phyloP scores from a whole-genome alignment of 1,140 invertebrate species.

The Panagrolaimus sp. region DNA sequence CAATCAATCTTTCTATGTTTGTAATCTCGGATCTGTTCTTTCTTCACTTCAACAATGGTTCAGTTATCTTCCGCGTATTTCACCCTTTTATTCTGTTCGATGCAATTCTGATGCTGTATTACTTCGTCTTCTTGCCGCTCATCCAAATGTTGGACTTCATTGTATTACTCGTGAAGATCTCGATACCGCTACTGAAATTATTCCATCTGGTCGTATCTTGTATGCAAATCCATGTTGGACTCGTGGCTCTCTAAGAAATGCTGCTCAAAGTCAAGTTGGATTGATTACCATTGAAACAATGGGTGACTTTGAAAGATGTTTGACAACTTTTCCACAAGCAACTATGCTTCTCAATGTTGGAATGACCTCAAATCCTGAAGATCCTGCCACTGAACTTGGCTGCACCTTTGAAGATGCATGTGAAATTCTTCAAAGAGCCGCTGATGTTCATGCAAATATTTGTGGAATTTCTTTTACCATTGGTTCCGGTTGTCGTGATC shows the following conservation, averaged over 20 bases:
- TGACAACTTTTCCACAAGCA: slow-evolving; percentile 1
- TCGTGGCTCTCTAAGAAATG: slow-evolving; percentile 79
- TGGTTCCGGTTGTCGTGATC: slow-evolving; percentile 61
- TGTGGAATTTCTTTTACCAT: slow-evolving; percentile 68
- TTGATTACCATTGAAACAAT: slow-evolving; percentile 91
- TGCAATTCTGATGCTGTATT: slow-evolving; percentile 83
- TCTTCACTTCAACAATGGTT: slow-evolving; percentile 79
- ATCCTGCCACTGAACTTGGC: background rate
- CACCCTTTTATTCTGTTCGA: slow-evolving; percentile 91
- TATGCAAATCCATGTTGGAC: slow-evolving; percentile 95
- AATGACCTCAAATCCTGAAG: background rate
- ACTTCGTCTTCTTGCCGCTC: slow-evolving; percentile 73
- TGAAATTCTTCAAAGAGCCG: slow-evolving; percentile 72
- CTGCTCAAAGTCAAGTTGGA: slow-evolving; percentile 70
- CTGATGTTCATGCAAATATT: slow-evolving; percentile 69
- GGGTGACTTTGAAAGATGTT: slow-evolving; percentile 81
- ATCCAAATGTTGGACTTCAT: slow-evolving; percentile 80
- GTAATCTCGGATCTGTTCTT: slow-evolving; percentile 81
- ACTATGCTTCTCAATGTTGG: slow-evolving; percentile 17
- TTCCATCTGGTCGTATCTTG: slow-evolving; percentile 73
- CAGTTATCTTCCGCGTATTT: slow-evolving; percentile 75
- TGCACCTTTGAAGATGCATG: slow-evolving; percentile 73
- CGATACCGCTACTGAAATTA: slow-evolving; percentile 23
- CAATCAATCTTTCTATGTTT: slow-evolving; percentile 87
- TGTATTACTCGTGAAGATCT: slow-evolving; percentile 79